Evolutionary conservation across 37 sponge, comb jelly and placozoan genomes (phyloP).

Genomic region (Bolinopsis microptera): DNA sequence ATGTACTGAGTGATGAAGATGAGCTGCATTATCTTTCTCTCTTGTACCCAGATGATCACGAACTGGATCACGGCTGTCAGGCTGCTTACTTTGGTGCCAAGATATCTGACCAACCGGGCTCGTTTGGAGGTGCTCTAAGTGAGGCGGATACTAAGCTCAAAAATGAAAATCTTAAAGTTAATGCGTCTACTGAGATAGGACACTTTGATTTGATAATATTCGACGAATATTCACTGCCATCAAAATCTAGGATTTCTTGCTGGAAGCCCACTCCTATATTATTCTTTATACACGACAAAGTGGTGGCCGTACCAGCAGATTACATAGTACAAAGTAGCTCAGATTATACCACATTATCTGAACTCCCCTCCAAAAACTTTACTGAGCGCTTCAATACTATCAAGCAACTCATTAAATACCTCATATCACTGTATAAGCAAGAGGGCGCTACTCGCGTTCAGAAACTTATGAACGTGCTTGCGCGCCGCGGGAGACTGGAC

Average conservation of each 20-base stretch:
- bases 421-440: not conserved
- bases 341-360: not conserved
- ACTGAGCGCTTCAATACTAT: constrained; percentile 10
- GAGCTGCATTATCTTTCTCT: not conserved
- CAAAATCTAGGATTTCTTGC: not conserved
- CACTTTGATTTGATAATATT: not conserved
- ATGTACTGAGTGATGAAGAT: not conserved
- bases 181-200: not conserved
- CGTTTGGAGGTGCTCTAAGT: not conserved
- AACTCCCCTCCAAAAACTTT: not conserved
- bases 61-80: not conserved
- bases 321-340: not conserved
- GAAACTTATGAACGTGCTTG: not conserved
- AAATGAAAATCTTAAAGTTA: not conserved
- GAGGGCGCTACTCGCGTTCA: not conserved
- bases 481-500: constrained; percentile 28
- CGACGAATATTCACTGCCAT: not conserved
- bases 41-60: not conserved
- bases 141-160: not conserved
- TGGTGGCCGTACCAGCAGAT: not conserved
- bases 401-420: constrained; percentile 7
- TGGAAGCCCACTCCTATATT: not conserved
- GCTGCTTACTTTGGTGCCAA: not conserved
- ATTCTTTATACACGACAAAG: not conserved
- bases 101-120: not conserved